Evolutionary conservation across 1,140 invertebrate species (phyloP).

Genomic region (Caerostris darwini): DNA sequence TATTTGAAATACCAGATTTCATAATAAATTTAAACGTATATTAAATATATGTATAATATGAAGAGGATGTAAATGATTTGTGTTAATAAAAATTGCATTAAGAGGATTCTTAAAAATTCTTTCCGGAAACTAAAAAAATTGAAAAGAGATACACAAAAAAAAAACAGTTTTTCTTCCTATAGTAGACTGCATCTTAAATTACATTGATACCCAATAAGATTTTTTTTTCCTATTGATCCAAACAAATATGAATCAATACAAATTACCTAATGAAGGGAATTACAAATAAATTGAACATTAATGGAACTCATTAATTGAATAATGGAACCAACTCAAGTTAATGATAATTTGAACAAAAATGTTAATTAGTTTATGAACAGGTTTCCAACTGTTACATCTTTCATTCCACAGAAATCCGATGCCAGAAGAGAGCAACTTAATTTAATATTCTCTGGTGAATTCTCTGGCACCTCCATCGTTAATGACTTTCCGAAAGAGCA

Average conservation of each 20-base stretch:
- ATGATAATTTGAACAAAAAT: constrained; percentile 29
- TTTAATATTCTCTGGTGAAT: constrained; percentile 33
- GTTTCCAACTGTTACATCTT: constrained; percentile 12
- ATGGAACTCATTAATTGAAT: constrained; percentile 35
- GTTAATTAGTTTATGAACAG: constrained; percentile 33
- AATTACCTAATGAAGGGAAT: not conserved
- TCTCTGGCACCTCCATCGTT: not conserved
- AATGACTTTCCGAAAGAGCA: constrained; percentile 22
- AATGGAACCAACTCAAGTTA: not conserved
- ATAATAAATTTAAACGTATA: too few species aligned
- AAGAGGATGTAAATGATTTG: too few species aligned
- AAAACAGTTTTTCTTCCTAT: too few species aligned
- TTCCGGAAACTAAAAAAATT: too few species aligned
- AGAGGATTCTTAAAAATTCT: too few species aligned
- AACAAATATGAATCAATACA: not conserved
- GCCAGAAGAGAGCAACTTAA: constrained; percentile 14
- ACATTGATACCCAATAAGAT: not conserved
- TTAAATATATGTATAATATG: too few species aligned
- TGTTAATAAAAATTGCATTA: too few species aligned
- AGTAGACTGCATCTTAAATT: not conserved
- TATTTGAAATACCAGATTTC: too few species aligned
- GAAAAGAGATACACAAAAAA: too few species aligned
- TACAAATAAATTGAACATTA: constrained; percentile 16
- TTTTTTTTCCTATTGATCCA: not conserved
- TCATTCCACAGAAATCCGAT: not conserved